Base-by-base conservation (phyloP, 2,797 vertebrate genomes). In the Sylvilagus floridanus region DNA sequence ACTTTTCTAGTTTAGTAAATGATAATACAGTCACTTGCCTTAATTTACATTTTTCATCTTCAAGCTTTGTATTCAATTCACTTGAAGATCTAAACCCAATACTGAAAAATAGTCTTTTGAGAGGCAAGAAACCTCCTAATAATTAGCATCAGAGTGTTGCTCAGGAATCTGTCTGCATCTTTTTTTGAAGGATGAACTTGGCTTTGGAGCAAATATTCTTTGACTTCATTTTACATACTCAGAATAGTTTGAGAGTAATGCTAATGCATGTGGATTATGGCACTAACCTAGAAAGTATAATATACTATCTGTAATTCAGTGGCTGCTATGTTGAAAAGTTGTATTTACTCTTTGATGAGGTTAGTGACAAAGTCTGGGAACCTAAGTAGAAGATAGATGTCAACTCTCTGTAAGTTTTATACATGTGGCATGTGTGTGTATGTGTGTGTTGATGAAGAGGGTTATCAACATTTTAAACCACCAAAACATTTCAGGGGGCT, bases 191-290 rank as follows among this genome's bases (percentile, higher is more conserved):
- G 28, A 91, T 52, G 54, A 3, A 2, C 26, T 93, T 94, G 50
- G 2, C 76, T 91, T 90, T 71, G 28, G 60, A 95, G 77, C 16
- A 95, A 66, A 73, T 84, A 93, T 82, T 94, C 77, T 73, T 50
- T 95, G 76, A 90, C 66, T 81, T 96, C 77, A 95, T 52, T 95
- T 68, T 87, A 54, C 24, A 75, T 75, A 66, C n/a, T 94, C 26
- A 42, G 52, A 54, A 94, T 60, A 42, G 57, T 71, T 75, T 88
- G 66, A 37, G 62, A 85, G 4, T 54, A 88, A 69, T 68, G 26
- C 22, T 96, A 84, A 85, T 77, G 10, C 63, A 62, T 73, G 57
- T 92, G 57, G 28, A 78, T 88, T 90, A 62, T 28, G 90, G n/a
- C 1, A 54, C 24, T 89, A 68, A 73, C 30, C 73, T 91, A 66